Evolutionary conservation across 30 jellyfish, hydroid and myxozoan species (phyloP), one percentile per base, ranked within the genome.

Genomic region (Aurelia aurita complex sp. Pacific): DNA sequence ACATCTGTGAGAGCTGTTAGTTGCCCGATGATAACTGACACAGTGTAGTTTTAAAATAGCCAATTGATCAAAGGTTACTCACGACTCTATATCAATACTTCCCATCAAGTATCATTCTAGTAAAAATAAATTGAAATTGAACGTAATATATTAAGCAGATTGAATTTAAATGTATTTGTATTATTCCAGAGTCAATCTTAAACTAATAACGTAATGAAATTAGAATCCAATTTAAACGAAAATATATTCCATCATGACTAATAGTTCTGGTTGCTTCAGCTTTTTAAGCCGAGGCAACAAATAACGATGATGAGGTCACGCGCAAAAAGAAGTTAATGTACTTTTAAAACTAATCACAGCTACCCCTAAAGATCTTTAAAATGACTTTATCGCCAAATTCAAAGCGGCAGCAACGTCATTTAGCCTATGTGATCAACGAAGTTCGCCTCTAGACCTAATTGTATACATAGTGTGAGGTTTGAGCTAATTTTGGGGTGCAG

Each of bases 181-280:
- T 79, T 57, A 53, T 79, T 64, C 72, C 80, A 65, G 72, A 57
- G 38, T 70, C 78, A 64, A 79, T 64, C 52, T 64, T 65, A 79
- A 79, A 67, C 89, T 17, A 46, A 79, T 62, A 79, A 79, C 89
- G 89, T 79, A 79, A 79, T 79, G 89, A 79, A n/a, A 79, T 63
- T 64, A 64, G 51, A 23, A 79, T 29, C 67, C 89, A 79, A 79
- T 79, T 79, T 79, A 79, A 79, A 79, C 89, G 78, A 57, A 79
- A 79, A 79, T 79, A 79, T 79, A 33, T 64, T 50, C 80, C 57
- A 70, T 64, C 80, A 64, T 35, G 32, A 8, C 53, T 12, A 32
- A 62, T 51, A 13, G 38, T 77, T 62, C 87, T 59, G 18, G 38
- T 17, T 71, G 50, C 63, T 62, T 79, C 89, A 75, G 51, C 80